Percentiles rank a stretch among this genome's conserved stretches.
These are phyloP conservation scores for Pachycephala philippinensis DNA, from an alignment of 2,113 vertebrate species.

Conservation along the genomic window DNA sequence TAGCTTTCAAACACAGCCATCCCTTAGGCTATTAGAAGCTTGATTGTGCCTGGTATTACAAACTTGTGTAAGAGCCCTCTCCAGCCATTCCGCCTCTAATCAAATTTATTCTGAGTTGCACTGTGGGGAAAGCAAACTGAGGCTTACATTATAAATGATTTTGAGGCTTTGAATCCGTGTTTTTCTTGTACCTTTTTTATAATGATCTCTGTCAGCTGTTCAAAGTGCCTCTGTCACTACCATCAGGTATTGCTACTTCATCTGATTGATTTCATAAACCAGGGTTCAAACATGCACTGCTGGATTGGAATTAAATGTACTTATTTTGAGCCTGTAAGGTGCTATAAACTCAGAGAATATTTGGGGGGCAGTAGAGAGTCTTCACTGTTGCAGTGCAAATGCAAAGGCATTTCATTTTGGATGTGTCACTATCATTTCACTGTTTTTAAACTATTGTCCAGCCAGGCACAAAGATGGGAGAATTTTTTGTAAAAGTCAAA, in stretches of 20 bases:
- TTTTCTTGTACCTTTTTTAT: not conserved
- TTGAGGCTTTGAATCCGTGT: not conserved
- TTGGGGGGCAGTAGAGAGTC: not conserved
- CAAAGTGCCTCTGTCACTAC: slow-evolving; percentile 27
- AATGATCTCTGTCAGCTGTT: not conserved
- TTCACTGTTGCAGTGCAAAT: not conserved
- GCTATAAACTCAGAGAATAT: slow-evolving; percentile 16
- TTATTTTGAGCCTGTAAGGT: not conserved
- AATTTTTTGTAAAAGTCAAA: not conserved
- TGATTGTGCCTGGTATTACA: slow-evolving; percentile 27
- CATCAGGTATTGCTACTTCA: slow-evolving; percentile 35
- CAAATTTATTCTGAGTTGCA: slow-evolving; percentile 26
- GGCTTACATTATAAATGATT: not conserved
- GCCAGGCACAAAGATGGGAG: not conserved
- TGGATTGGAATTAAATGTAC: slow-evolving; percentile 28
- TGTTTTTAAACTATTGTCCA: not conserved
- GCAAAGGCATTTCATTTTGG: slow-evolving; percentile 28
- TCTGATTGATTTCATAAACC: not conserved
- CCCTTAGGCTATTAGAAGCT: slow-evolving; percentile 42
- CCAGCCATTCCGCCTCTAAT: slow-evolving; percentile 9
- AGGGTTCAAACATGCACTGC: not conserved
- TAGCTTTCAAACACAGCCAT: slow-evolving; percentile 42
- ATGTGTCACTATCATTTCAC: not conserved
- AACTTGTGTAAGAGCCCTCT: not conserved
- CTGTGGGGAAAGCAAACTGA: not conserved